A percentile compares a stretch with the other conserved stretches of the same genome.
phyloP scores from a whole-genome alignment of 1,140 invertebrate species.

The Scaptomyza montana region DNA sequence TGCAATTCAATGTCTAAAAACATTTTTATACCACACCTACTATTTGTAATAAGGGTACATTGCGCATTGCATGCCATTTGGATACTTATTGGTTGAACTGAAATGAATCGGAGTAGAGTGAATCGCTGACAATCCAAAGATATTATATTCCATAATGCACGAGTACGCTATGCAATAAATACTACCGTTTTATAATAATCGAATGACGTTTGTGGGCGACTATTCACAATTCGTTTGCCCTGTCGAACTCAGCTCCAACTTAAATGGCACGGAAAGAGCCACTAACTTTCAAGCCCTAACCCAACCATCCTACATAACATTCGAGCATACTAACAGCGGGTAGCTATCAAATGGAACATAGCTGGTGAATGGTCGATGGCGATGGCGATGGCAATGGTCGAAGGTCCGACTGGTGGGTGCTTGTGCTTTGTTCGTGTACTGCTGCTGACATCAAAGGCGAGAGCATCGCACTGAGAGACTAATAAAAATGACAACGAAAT shows the following conservation, averaged over 20 bases:
- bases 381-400: background rate
- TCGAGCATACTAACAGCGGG: background rate
- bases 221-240: conserved; percentile 38
- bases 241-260: conserved; percentile 32
- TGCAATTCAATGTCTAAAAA: background rate
- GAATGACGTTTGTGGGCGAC: conserved; percentile 68
- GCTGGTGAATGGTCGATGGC: conserved; percentile 25
- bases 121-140: conserved; percentile 46
- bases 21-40: too few species aligned
- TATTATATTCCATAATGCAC: conserved; percentile 29
- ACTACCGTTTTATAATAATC: conserved; percentile 78
- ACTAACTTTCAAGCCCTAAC: background rate
- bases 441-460: conserved; percentile 60
- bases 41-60: too few species aligned
- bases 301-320: background rate
- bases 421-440: background rate
- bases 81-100: conserved; percentile 17
- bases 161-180: conserved; percentile 73
- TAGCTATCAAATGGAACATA: conserved; percentile 16
- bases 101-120: conserved; percentile 29
- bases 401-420: conserved; percentile 17
- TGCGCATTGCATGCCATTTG: too few species aligned
- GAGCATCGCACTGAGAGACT: conserved; percentile 54
- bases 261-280: conserved; percentile 48
- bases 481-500: conserved; percentile 80